phyloP scores from a whole-genome alignment of 2,113 vertebrate genomes.

The Irena cyanogastra region DNA sequence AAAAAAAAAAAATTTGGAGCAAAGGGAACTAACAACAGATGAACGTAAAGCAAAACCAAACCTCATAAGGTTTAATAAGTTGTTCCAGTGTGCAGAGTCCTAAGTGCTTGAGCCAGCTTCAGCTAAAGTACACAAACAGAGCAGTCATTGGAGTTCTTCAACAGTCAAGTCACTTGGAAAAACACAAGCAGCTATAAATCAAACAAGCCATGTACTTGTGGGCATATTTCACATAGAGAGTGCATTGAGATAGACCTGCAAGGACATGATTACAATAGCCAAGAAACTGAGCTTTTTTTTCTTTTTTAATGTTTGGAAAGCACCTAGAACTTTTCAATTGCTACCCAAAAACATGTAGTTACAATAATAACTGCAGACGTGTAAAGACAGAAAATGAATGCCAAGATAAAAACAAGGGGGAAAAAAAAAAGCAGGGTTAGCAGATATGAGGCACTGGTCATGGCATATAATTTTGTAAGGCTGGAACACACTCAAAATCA shows the following conservation, averaged over 20 bases:
- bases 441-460: not conserved
- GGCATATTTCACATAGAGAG: constrained; percentile 43
- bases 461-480: not conserved
- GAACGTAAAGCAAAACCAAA: not conserved
- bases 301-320: constrained; percentile 2
- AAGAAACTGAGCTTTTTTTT: not conserved
- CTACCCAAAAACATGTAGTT: not conserved
- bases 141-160: constrained; percentile 38
- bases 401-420: not conserved
- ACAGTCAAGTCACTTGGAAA: constrained; percentile 50
- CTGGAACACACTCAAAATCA: constrained; percentile 5
- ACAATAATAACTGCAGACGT: not conserved
- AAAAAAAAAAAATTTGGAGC: not conserved
- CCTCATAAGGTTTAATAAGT: constrained; percentile 26
- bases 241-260: constrained; percentile 26
- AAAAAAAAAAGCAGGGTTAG: accelerated
- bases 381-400: not conserved
- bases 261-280: constrained; percentile 27
- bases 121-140: constrained; percentile 48
- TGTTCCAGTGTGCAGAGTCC: not conserved
- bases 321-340: constrained; percentile 17
- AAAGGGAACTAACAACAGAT: not conserved
- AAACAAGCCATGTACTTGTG: constrained; percentile 9
- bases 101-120: constrained; percentile 19
- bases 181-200: constrained; percentile 45